Evolutionary conservation across 1,140 invertebrate species (phyloP), one percentile per base, ranked within the genome.

Genomic region (Oreohelix idahoensis): DNA sequence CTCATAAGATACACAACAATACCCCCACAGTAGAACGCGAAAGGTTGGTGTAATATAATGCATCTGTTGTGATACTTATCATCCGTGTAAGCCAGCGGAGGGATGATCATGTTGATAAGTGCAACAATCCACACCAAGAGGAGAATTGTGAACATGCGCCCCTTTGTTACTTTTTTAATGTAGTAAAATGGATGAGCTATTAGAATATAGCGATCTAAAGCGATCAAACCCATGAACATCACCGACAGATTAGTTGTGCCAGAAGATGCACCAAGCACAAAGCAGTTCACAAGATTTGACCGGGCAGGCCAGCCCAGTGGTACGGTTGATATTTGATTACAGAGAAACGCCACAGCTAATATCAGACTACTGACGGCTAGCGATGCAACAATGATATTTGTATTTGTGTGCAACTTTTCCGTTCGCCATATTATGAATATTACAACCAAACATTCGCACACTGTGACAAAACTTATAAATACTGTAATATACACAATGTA

Each of bases 111-210:
- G 23, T 13, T 13, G 26, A 58, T n/a, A 15, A n/a, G 2, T 5
- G 15, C 26, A 15, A n/a, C 26, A 23, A n/a, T 58, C 53, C 53
- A 58, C 53, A 58, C 15, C 13, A 58, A 15, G 26, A 58, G 53
- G 5, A 15, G 26, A 23, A 58, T n/a, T 23, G 5, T 4, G 23
- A 23, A 58, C 5, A n/a, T 58, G 2, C 53, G 53, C 53, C 26
- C 23, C 53, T 58, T 58, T 23, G 53, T 58, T 4, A 58, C 26
- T 4, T 15, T n/a, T n/a, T 58, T 58, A 8, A 58, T 58, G 26
- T 58, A 58, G 53, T 58, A 58, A 58, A 58, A 58, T n/a, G 53
- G 53, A 58, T 58, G 53, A 58, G 26, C 53, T 58, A 58, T 58
- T 15, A 13, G 13, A n/a, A 58, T 49, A 49, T 58, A 58, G 53